phyloP scores from a whole-genome alignment of 1,140 invertebrate species.

The Drosophila dunni region DNA sequence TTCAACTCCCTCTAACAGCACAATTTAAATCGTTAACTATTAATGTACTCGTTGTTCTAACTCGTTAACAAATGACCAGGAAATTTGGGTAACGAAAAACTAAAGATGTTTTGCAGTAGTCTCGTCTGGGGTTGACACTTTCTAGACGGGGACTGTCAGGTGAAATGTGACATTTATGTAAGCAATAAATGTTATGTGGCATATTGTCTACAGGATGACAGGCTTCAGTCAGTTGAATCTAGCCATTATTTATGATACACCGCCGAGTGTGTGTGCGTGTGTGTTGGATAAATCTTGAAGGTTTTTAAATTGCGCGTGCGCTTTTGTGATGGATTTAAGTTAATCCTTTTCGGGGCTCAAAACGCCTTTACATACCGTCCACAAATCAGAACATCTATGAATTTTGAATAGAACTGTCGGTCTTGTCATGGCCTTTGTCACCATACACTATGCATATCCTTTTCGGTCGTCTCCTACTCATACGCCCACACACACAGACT shows the following conservation, averaged over 20 bases:
- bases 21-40: neutral
- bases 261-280: neutral
- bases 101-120: too few relatives aligned
- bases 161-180: slow-evolving; percentile 19
- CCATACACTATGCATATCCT: neutral
- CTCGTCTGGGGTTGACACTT: neutral
- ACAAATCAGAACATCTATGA: slow-evolving; percentile 70
- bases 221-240: slow-evolving; percentile 28
- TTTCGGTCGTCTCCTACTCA: neutral
- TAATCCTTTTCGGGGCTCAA: slow-evolving; percentile 65
- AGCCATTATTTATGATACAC: slow-evolving; percentile 53
- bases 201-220: slow-evolving; percentile 26
- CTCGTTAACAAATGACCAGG: neutral
- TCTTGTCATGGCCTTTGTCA: neutral
- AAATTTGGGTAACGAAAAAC: too few relatives aligned
- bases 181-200: slow-evolving; percentile 31
- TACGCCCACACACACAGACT: too few relatives aligned
- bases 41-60: slow-evolving; percentile 9
- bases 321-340: slow-evolving; percentile 20
- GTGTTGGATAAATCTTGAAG: slow-evolving; percentile 36
- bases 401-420: slow-evolving; percentile 51
- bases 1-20: neutral
- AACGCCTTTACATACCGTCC: slow-evolving; percentile 51
- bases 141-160: slow-evolving; percentile 4
- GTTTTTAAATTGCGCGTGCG: slow-evolving; percentile 12